Conservation (phyloP, 1,140 invertebrate species). For the Saccostrea echinata region DNA sequence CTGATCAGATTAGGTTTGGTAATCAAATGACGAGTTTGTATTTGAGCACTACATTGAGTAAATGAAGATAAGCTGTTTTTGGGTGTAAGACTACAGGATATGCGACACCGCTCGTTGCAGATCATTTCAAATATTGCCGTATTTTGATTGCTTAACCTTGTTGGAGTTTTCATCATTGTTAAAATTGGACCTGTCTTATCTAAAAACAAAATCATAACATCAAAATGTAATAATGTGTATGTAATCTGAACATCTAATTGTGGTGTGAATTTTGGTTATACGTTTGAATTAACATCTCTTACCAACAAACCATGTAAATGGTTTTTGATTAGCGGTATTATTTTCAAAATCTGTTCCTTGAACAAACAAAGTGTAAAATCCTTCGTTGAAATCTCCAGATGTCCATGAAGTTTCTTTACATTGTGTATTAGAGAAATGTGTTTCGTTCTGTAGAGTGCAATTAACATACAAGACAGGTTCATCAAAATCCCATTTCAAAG, state of each 20-base stretch:
- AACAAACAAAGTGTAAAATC: constrained; percentile 39
- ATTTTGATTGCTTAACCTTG: neutral
- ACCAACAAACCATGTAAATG: constrained; percentile 12
- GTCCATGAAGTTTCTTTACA: neutral
- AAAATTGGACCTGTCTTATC: neutral
- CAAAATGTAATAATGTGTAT: too few relatives aligned
- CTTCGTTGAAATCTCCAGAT: constrained; percentile 4
- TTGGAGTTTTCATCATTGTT: neutral
- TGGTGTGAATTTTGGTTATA: too few relatives aligned
- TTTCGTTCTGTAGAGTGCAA: neutral
- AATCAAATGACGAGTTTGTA: neutral
- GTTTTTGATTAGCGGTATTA: neutral
- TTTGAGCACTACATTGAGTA: neutral
- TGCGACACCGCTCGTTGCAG: neutral
- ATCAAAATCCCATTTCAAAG: constrained; percentile 23
- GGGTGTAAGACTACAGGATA: neutral
- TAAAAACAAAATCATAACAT: neutral
- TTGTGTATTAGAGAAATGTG: neutral
- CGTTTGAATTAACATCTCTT: neutral
- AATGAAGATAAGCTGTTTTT: neutral
- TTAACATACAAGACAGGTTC: constrained; percentile 25
- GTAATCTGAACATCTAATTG: too few relatives aligned
- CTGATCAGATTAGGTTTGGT: neutral
- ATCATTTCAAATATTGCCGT: neutral
- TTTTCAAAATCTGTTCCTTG: constrained; percentile 33